Percentiles rank a stretch among this genome's conserved stretches.
Conservation (phyloP, 2,888 invertebrate species). For the Lasius platythorax region DNA sequence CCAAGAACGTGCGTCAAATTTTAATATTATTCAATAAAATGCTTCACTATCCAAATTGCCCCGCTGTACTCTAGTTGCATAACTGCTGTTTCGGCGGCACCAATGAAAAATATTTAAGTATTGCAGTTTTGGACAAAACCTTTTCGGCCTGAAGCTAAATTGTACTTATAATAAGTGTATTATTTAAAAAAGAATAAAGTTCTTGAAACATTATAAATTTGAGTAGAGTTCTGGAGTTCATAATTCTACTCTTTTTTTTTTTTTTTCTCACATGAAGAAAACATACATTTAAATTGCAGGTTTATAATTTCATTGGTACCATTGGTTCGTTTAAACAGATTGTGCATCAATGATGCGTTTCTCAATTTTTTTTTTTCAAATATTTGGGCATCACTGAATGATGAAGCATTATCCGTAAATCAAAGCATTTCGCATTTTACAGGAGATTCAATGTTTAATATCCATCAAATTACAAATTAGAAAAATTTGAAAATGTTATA, state of each 20-base stretch:
- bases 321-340: conserved; percentile 1
- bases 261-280: neutral
- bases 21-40: neutral
- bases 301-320: conserved; percentile 23
- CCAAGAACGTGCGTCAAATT: neutral
- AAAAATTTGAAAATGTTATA: neutral
- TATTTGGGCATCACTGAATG: neutral
- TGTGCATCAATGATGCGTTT: conserved; percentile 6
- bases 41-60: neutral
- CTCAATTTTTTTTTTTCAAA: conserved; percentile 8
- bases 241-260: conserved; percentile 3
- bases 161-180: neutral
- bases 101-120: conserved; percentile 35
- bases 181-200: neutral
- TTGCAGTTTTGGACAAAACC: neutral
- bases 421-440: neutral
- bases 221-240: neutral
- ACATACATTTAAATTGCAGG: neutral
- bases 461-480: neutral
- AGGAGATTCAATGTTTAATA: neutral
- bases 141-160: neutral
- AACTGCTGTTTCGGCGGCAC: conserved; percentile 22
- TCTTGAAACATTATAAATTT: neutral
- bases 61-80: neutral
- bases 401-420: neutral